Evolutionary conservation across 92 coral and sea anemone genomes (phyloP), one percentile per base, ranked within the genome.

Genomic region (Phenganax subtilis): DNA sequence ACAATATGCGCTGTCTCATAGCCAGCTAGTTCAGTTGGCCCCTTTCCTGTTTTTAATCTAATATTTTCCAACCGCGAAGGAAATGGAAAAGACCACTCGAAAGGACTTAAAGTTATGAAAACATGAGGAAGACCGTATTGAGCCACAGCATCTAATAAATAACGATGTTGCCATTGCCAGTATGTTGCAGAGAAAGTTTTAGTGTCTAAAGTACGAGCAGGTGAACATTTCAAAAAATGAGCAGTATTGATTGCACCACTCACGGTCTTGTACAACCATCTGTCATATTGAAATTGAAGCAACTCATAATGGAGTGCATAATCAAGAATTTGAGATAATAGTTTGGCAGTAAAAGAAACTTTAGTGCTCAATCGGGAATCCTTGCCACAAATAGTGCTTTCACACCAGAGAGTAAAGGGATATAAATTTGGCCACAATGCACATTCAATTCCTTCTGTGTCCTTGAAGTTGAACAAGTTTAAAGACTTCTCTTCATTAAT

Each of bases 351-450:
- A 12, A 73, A 86, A 29, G 86, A 74, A 52, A 86, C 82, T n/a
- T 81, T 86, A 16, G 69, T 25, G 53, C 77, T 81, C 11, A 44
- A 6, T 0, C 85, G 16, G 0, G 61, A n/a, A 0, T 25, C 54
- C 1, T 20, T 57, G 0, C 83, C 89, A 51, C 15, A 12, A 0
- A 87, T 6, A 17, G 5, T 9, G 57, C 82, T 67, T 77, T 87
- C 89, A 58, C 89, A 87, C 89, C 86, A 87, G 0, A 70, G 16
- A 8, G 77, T 76, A n/a, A 0, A 75, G 0, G 86, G 86, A 67
- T 82, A 82, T 12, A 82, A 56, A 29, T 69, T 52, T 17, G 89
- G 89, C 86, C 86, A 86, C 1, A 86, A 30, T 27, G 72, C 89
- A 59, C 81, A 86, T 56, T 82, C 89, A 53, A 86, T 82, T 3